Evolutionary conservation across 2,888 invertebrate genomes (phyloP), one percentile per base, ranked within the genome.

Genomic region (Coecobrya sp.): DNA sequence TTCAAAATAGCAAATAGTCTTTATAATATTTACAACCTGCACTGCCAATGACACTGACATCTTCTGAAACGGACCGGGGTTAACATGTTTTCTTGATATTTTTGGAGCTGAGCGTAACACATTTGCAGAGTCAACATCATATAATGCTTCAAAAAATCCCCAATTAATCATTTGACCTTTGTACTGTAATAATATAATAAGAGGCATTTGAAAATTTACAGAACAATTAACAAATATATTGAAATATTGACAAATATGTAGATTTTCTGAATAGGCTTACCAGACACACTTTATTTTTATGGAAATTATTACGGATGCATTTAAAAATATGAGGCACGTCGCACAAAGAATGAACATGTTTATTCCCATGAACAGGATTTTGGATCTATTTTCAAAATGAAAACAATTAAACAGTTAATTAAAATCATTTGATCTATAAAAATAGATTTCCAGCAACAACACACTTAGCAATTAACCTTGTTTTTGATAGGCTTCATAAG

Each of bases 251-350:
- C n/a, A n/a, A n/a, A n/a, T n/a, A n/a, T n/a, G n/a, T n/a, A n/a
- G n/a, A n/a, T n/a, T n/a, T n/a, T n/a, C n/a, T n/a, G n/a, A n/a
- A n/a, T n/a, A n/a, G n/a, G n/a, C n/a, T n/a, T 42, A n/a, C 3
- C n/a, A 0, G 3, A 55, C 10, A 27, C 45, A 73, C n/a, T 36
- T 73, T 36, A 30, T 45, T 0, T 25, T 52, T 87, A 10, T 30
- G 55, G 0, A 87, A 36, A 59, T 76, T 10, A 49, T 87, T 87
- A 19, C 87, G 25, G 4, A 87, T 87, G 25, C 87, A 87, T 22
- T 87, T 87, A 4, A 87, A 22, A 22, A 87, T 76, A 42, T 87
- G 87, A 2, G 87, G 87, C 4, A 87, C 45, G 36, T 76, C 87
- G 8, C 55, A 73, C 0, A 87, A 4, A 19, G 76, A 87, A 22